Percentiles rank a stretch among this genome's conserved stretches.
phyloP scores from a whole-genome alignment of 2,888 invertebrate species.

The Monochamus alternatus region DNA sequence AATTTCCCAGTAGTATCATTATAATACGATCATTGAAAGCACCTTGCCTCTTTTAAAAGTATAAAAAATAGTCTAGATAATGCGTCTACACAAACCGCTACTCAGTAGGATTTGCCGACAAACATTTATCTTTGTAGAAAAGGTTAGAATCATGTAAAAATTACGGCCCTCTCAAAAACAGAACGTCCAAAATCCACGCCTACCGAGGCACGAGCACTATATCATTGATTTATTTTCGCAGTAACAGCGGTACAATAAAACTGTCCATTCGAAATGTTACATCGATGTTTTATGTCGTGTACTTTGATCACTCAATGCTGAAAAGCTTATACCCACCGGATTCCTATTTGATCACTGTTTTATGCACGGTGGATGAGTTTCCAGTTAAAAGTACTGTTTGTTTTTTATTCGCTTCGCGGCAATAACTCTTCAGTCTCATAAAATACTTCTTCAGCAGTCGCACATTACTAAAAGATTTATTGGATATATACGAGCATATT shows the following conservation, averaged over 20 bases:
- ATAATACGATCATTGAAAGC: neutral
- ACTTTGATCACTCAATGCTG: constrained; percentile 29
- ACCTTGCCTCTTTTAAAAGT: neutral
- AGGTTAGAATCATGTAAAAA: constrained; percentile 26
- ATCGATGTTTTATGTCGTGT: constrained; percentile 31
- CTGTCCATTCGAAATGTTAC: constrained; percentile 35
- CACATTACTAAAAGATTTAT: constrained; percentile 3
- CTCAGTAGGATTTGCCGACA: neutral
- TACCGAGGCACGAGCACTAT: constrained; percentile 15
- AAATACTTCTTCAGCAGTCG: neutral
- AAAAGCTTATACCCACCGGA: constrained; percentile 21
- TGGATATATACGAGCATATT: neutral
- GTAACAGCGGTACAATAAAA: constrained; percentile 32
- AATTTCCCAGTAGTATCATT: neutral
- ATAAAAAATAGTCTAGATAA: constrained; percentile 6
- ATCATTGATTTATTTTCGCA: constrained; percentile 31
- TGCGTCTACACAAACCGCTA: neutral
- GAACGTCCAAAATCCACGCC: constrained; percentile 31
- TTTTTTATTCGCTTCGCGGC: constrained; percentile 6
- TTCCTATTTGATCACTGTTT: constrained; percentile 28
- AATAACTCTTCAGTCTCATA: constrained; percentile 4
- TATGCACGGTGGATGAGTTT: constrained; percentile 27
- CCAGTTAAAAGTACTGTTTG: constrained; percentile 24
- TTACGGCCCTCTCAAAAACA: constrained; percentile 34
- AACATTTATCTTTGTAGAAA: constrained; percentile 28